phyloP scores from a whole-genome alignment of 2,888 invertebrate species.

The Helobdella robusta region DNA sequence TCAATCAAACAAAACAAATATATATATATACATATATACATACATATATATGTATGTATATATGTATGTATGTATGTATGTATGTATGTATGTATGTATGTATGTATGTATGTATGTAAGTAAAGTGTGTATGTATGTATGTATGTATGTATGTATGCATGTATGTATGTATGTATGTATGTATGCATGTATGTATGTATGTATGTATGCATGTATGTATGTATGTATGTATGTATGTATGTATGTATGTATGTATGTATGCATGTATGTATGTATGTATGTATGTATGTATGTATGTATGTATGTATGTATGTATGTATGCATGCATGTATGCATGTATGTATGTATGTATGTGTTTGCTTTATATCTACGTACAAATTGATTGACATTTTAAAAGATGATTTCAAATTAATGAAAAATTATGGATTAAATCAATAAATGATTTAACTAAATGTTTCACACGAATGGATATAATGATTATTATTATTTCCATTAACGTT shows the following conservation, averaged over 20 bases:
- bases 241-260: slow-evolving; percentile 1
- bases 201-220: too few species aligned
- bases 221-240: slow-evolving; percentile 1
- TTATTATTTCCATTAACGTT: too few species aligned
- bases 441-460: too few species aligned
- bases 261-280: slow-evolving; percentile 1
- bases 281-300: slow-evolving; percentile 1
- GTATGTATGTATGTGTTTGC: background rate
- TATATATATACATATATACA: background rate
- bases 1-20: background rate
- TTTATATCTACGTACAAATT: background rate
- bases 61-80: background rate
- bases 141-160: too few species aligned
- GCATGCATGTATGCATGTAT: slow-evolving; percentile 1
- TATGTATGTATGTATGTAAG: background rate
- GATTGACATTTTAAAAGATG: too few species aligned
- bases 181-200: too few species aligned
- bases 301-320: slow-evolving; percentile 1
- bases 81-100: slow-evolving; percentile 5
- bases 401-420: too few species aligned
- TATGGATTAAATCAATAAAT: too few species aligned
- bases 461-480: too few species aligned
- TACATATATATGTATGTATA: background rate
- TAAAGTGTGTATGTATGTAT: background rate
- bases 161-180: too few species aligned